These are phyloP conservation scores for Psammodynastes pulverulentus DNA, from an alignment of 2,113 vertebrate genomes.

Conservation along the genomic window DNA sequence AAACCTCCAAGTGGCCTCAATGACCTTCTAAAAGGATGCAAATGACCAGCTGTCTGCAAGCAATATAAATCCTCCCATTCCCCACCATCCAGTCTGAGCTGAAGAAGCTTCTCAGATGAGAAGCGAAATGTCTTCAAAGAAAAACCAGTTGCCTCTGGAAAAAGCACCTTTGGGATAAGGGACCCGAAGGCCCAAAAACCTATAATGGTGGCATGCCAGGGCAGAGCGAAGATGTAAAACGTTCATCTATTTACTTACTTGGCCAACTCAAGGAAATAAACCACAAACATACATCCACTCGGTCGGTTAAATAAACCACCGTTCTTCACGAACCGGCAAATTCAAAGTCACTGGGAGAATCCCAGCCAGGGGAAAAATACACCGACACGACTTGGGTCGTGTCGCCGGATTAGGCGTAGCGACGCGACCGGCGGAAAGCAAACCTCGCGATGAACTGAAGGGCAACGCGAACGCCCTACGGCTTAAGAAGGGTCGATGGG, in stretches of 20 bases:
- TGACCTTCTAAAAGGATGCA: too few species aligned
- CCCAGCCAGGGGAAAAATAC: slow-evolving; percentile 46
- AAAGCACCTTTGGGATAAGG: too few species aligned
- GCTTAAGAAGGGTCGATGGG: not conserved
- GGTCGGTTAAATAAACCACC: slow-evolving; percentile 46
- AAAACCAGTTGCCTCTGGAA: too few species aligned
- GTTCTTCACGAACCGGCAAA: not conserved
- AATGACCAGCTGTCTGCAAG: too few species aligned
- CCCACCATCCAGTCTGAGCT: too few species aligned
- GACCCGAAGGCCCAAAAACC: not conserved
- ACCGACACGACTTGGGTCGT: slow-evolving; percentile 47
- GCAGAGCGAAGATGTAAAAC: not conserved
- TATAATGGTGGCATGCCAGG: not conserved
- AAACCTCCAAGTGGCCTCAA: too few species aligned
- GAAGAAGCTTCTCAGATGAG: too few species aligned
- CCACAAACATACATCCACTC: not conserved
- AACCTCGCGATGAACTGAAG: slow-evolving; percentile 9
- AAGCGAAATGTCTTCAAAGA: too few species aligned
- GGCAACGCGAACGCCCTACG: not conserved
- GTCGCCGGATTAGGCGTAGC: slow-evolving; percentile 32
- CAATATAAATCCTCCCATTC: too few species aligned
- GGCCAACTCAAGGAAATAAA: slow-evolving; percentile 51
- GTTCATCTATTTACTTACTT: slow-evolving; percentile 41
- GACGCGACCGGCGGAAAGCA: slow-evolving; percentile 26
- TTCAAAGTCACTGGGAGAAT: slow-evolving; percentile 38